Conservation (phyloP, 2,888 invertebrate genomes). For the Buathra laborator region DNA sequence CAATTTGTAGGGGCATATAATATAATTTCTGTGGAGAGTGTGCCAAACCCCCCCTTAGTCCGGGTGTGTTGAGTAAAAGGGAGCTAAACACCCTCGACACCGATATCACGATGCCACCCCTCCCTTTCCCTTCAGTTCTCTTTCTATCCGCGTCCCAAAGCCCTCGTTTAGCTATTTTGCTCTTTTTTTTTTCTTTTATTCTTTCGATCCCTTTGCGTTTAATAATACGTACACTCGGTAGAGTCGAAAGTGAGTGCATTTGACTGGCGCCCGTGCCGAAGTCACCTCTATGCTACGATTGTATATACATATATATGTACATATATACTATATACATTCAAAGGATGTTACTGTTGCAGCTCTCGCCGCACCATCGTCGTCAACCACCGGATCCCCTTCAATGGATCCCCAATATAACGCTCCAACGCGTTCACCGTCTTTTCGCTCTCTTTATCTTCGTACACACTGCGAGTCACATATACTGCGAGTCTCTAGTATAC, state of each 20-base stretch:
- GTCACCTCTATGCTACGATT: conserved; percentile 36
- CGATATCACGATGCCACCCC: conserved; percentile 33
- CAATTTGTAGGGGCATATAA: conserved; percentile 62
- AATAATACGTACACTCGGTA: conserved; percentile 53
- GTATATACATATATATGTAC: background rate
- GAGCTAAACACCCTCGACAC: conserved; percentile 36
- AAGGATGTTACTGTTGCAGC: conserved; percentile 3
- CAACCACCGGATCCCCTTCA: conserved; percentile 63
- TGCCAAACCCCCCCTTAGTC: conserved; percentile 39
- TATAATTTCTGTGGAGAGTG: conserved; percentile 63
- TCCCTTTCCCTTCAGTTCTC: background rate
- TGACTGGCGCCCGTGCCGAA: conserved; percentile 70
- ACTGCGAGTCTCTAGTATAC: conserved; percentile 18
- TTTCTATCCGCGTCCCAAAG: conserved; percentile 15
- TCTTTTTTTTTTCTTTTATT: conserved; percentile 38
- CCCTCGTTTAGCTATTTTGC: conserved; percentile 21
- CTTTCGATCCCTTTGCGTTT: conserved; percentile 43
- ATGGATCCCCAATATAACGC: conserved; percentile 80
- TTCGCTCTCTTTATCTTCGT: conserved; percentile 51
- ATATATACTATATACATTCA: conserved; percentile 13
- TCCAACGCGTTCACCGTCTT: conserved; percentile 74
- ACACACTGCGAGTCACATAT: conserved; percentile 13
- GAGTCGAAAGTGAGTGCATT: conserved; percentile 54
- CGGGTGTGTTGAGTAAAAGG: conserved; percentile 27
- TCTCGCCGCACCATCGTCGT: conserved; percentile 52